phyloP scores from a whole-genome alignment of 2,888 invertebrate species.

The Dryobotodes eremita region DNA sequence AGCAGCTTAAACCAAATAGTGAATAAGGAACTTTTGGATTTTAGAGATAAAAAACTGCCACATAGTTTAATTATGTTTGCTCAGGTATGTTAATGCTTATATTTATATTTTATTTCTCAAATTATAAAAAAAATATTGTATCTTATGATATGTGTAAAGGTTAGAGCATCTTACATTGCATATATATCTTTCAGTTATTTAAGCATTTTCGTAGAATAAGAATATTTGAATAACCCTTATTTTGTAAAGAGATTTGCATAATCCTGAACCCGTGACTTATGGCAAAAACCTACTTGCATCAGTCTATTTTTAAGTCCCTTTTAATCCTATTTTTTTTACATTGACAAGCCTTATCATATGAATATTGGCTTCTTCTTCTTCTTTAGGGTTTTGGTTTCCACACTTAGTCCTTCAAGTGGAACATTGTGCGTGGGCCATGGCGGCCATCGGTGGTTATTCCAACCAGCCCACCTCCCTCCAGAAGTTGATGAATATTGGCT shows the following conservation, averaged over 20 bases:
- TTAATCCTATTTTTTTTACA: not conserved
- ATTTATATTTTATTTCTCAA: not conserved
- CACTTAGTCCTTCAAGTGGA: no score
- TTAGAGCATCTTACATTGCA: not conserved
- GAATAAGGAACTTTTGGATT: constrained; percentile 90
- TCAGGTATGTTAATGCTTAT: constrained; percentile 90
- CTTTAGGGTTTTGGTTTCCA: no score
- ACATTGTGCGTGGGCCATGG: no score
- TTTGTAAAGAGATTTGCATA: not conserved
- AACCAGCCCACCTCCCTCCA: no score
- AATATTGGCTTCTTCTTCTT: not conserved
- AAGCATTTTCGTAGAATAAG: not conserved
- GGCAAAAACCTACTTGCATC: not conserved
- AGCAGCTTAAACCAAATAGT: constrained; percentile 70
- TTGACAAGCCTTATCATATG: not conserved
- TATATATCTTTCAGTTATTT: not conserved
- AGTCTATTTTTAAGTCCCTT: not conserved
- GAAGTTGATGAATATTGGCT: not conserved
- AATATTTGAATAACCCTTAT: not conserved
- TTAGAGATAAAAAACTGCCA: constrained; percentile 94
- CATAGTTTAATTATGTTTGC: constrained; percentile 95
- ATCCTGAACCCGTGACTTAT: not conserved
- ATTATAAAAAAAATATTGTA: not conserved
- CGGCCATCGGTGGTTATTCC: no score
- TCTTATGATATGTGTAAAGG: not conserved